Evolutionary conservation across 2,113 vertebrate genomes (phyloP).

Genomic region (Struthidea cinerea): DNA sequence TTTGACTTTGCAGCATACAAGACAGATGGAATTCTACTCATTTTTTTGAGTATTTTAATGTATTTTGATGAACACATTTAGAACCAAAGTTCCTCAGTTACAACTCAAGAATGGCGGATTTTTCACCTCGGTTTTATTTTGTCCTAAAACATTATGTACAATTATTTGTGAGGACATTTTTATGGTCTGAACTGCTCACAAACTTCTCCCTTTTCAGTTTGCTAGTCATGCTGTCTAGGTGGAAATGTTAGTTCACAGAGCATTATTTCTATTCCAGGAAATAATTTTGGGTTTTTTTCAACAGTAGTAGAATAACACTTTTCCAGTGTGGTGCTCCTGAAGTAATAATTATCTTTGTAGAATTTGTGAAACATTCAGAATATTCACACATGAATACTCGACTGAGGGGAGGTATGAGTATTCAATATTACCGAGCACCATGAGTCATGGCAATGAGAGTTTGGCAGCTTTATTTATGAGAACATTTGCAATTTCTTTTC

Average conservation of each 20-base stretch:
- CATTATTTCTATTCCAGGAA: background rate
- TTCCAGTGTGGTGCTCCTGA: background rate
- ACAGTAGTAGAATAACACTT: constrained; percentile 9
- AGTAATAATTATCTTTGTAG: constrained; percentile 47
- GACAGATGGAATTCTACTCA: background rate
- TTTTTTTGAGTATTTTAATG: background rate
- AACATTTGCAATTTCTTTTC: constrained; percentile 49
- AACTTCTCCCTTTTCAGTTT: background rate
- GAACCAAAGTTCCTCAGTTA: background rate
- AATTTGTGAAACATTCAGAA: constrained; percentile 47
- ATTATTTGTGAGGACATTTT: background rate
- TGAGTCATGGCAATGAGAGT: constrained; percentile 30
- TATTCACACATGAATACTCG: constrained; percentile 50
- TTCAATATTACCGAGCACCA: constrained; percentile 22
- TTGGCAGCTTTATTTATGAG: constrained; percentile 60
- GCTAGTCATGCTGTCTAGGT: background rate
- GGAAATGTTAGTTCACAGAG: background rate
- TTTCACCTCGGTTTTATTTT: background rate
- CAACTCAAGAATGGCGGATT: background rate
- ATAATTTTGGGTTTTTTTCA: background rate
- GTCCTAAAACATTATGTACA: background rate
- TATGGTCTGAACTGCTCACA: background rate
- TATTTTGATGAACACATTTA: background rate
- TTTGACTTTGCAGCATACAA: background rate
- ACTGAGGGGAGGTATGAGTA: background rate